These are phyloP conservation scores for Neoarius graeffei DNA, from an alignment of 2,113 vertebrate species.

Conservation along the genomic window DNA sequence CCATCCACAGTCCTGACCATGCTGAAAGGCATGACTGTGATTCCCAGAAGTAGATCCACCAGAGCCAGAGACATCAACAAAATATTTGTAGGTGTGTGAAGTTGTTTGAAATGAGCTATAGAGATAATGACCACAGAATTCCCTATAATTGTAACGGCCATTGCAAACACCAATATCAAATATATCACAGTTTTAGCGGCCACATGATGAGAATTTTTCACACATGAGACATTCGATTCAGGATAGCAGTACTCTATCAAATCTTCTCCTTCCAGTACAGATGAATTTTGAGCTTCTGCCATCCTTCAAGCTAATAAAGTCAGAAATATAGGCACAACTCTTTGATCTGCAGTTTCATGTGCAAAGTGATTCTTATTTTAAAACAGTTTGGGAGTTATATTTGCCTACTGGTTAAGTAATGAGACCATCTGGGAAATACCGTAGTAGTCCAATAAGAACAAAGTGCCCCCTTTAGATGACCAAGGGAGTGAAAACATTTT, in stretches of 20 bases:
- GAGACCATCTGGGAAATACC: constrained; percentile 9
- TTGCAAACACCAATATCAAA: too few species aligned
- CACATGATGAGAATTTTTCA: too few species aligned
- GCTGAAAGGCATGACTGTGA: too few species aligned
- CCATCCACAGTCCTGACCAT: too few species aligned
- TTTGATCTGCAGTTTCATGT: not conserved
- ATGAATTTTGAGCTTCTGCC: not conserved
- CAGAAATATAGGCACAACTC: not conserved
- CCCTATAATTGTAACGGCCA: too few species aligned
- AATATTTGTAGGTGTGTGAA: too few species aligned
- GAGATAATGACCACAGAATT: too few species aligned
- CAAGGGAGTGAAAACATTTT: not conserved
- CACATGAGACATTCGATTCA: too few species aligned
- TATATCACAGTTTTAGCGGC: too few species aligned
- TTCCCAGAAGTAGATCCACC: too few species aligned
- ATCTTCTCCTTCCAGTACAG: not conserved
- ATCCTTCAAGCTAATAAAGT: not conserved
- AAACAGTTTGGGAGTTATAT: not conserved
- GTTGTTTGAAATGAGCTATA: too few species aligned
- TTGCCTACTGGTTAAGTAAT: not conserved
- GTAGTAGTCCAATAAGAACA: not conserved
- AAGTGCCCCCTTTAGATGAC: not conserved
- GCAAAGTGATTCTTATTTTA: not conserved
- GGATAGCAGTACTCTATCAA: constrained; percentile 61
- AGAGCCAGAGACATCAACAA: too few species aligned